These are phyloP conservation scores for Drosophila nigrodunni DNA, from an alignment of 1,140 invertebrate species.

Conservation along the genomic window DNA sequence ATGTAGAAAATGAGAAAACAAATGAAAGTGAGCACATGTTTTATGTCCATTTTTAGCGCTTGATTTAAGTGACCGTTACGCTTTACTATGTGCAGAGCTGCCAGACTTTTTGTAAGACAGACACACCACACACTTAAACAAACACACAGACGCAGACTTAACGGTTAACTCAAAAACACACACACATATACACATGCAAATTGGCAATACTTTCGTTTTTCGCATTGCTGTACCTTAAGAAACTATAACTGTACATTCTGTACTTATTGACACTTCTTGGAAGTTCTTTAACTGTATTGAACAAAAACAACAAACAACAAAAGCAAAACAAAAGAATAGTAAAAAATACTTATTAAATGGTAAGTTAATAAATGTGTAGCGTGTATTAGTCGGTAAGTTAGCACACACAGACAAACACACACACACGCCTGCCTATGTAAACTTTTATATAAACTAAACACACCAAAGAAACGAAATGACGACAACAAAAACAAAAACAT, in stretches of 20 bases:
- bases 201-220: slow-evolving; percentile 71
- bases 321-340: slow-evolving; percentile 25
- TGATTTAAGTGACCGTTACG: slow-evolving; percentile 73
- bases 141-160: slow-evolving; percentile 2
- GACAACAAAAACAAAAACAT: slow-evolving; percentile 48
- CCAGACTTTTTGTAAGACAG: slow-evolving; percentile 62
- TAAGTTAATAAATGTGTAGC: slow-evolving; percentile 80
- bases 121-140: slow-evolving; percentile 32
- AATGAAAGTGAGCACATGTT: slow-evolving; percentile 50
- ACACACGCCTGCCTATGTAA: slow-evolving; percentile 69
- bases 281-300: slow-evolving; percentile 63
- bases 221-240: slow-evolving; percentile 77
- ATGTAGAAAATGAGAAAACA: slow-evolving; percentile 50
- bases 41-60: slow-evolving; percentile 67
- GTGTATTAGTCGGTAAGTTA: slow-evolving; percentile 70
- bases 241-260: slow-evolving; percentile 69
- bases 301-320: slow-evolving; percentile 53
- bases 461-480: slow-evolving; percentile 54
- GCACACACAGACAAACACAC: slow-evolving; percentile 44
- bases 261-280: slow-evolving; percentile 74
- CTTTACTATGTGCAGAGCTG: slow-evolving; percentile 70
- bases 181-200: slow-evolving; percentile 46
- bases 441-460: slow-evolving; percentile 71
- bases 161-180: slow-evolving; percentile 14
- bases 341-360: slow-evolving; percentile 68